Percentiles rank a stretch among this genome's conserved stretches.
Evolutionary conservation across 1,140 invertebrate genomes (phyloP).

Genomic region (Aethina tumida): DNA sequence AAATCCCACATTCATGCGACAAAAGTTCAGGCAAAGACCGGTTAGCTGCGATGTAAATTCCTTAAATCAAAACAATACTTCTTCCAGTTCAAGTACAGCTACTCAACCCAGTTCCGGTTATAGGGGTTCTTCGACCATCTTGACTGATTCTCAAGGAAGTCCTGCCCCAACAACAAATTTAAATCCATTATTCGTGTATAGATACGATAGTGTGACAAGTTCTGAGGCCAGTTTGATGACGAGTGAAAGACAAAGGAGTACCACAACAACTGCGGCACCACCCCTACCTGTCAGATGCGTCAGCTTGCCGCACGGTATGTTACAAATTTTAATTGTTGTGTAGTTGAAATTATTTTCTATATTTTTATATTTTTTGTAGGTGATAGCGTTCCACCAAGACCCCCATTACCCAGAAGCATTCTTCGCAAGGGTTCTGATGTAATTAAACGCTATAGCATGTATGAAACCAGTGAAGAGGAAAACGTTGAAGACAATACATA

Average conservation of each 20-base stretch:
- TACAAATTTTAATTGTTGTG: not conserved
- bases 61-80: slow-evolving; percentile 47
- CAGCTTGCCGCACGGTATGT: slow-evolving; percentile 43
- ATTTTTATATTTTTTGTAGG: no score
- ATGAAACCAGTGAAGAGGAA: slow-evolving; percentile 53
- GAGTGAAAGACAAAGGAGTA: slow-evolving; percentile 41
- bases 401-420: slow-evolving; percentile 61
- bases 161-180: slow-evolving; percentile 42
- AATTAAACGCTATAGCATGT: slow-evolving; percentile 69
- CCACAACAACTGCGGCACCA: slow-evolving; percentile 38
- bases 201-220: slow-evolving; percentile 65
- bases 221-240: slow-evolving; percentile 51
- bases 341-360: no score
- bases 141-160: slow-evolving; percentile 62
- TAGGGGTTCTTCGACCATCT: slow-evolving; percentile 71
- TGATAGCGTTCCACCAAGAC: slow-evolving; percentile 52
- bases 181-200: slow-evolving; percentile 70
- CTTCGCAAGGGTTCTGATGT: slow-evolving; percentile 31
- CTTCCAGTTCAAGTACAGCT: slow-evolving; percentile 63
- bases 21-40: slow-evolving; percentile 44
- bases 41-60: slow-evolving; percentile 53
- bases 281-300: slow-evolving; percentile 53
- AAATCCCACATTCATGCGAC: slow-evolving; percentile 57
- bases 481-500: slow-evolving; percentile 28
- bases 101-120: slow-evolving; percentile 76